phyloP scores from a whole-genome alignment of 2,113 vertebrate species.

The Cariama cristata region DNA sequence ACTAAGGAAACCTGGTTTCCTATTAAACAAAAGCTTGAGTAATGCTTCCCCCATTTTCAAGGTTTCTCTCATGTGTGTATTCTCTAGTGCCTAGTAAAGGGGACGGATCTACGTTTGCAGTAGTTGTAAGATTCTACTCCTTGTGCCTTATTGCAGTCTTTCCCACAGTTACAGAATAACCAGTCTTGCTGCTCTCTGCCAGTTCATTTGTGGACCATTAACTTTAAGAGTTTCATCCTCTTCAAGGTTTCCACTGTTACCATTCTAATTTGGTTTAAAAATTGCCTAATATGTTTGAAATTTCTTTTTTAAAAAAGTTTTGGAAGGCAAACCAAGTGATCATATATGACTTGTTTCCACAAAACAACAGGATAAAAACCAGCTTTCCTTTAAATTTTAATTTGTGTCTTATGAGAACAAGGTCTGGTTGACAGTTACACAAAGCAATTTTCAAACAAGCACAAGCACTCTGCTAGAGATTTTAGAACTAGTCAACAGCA shows the following conservation, averaged over 20 bases:
- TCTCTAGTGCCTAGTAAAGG: background rate
- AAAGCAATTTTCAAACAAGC: background rate
- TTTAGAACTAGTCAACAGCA: background rate
- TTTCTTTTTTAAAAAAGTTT: background rate
- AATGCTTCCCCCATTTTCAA: background rate
- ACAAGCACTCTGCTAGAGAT: background rate
- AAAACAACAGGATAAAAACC: background rate
- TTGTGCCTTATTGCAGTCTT: background rate
- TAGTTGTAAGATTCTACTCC: background rate
- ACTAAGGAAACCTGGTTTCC: constrained; percentile 1
- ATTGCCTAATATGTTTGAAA: background rate
- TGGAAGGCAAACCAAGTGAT: background rate
- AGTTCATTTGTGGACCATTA: background rate
- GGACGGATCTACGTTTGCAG: background rate
- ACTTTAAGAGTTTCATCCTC: background rate
- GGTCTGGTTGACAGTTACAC: background rate
- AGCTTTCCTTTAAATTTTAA: background rate
- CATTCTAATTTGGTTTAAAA: background rate
- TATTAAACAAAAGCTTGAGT: constrained; percentile 13
- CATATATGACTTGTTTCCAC: background rate
- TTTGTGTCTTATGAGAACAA: background rate
- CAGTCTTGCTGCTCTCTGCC: background rate
- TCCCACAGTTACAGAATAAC: background rate
- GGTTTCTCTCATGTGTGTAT: background rate
- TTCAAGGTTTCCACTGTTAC: background rate